These are phyloP conservation scores for Drosophila hydei DNA, from an alignment of 1,140 invertebrate species.

Conservation along the genomic window DNA sequence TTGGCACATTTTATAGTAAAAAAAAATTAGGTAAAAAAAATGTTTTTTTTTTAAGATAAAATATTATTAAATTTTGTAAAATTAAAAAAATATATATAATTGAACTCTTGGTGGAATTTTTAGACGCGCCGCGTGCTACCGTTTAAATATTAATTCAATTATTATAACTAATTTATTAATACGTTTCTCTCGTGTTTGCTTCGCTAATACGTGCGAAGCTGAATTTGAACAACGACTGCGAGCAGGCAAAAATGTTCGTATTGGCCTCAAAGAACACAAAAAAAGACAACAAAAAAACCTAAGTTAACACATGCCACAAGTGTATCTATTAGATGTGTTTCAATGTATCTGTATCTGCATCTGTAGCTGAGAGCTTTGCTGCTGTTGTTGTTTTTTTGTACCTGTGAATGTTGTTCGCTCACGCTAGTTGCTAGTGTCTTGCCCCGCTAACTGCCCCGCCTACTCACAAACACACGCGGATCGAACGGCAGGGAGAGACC, in stretches of 20 bases:
- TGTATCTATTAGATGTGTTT: constrained; percentile 43
- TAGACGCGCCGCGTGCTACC: constrained; percentile 1
- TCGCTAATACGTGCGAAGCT: constrained; percentile 3
- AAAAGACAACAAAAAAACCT: constrained; percentile 18
- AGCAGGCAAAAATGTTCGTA: not conserved
- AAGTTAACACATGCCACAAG: constrained; percentile 21
- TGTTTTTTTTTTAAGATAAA: not conserved
- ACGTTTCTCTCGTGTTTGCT: constrained; percentile 1
- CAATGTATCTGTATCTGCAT: constrained; percentile 31
- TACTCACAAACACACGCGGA: constrained; percentile 19
- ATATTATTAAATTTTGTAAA: not conserved
- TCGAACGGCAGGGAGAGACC: too few species aligned
- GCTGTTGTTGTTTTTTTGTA: constrained; percentile 20
- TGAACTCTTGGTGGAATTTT: too few species aligned
- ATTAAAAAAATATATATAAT: not conserved
- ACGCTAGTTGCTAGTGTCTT: not conserved
- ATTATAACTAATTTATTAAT: not conserved
- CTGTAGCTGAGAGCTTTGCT: constrained; percentile 1
- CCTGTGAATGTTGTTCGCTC: constrained; percentile 28
- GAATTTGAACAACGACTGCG: constrained; percentile 26
- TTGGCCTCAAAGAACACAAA: constrained; percentile 17
- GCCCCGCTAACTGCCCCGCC: constrained; percentile 21
- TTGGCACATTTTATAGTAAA: constrained; percentile 3
- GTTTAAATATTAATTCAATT: not conserved
- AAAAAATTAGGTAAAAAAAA: constrained; percentile 10